Conservation (phyloP, 2,797 vertebrate genomes). For the Hypotaenidia philippensis region DNA sequence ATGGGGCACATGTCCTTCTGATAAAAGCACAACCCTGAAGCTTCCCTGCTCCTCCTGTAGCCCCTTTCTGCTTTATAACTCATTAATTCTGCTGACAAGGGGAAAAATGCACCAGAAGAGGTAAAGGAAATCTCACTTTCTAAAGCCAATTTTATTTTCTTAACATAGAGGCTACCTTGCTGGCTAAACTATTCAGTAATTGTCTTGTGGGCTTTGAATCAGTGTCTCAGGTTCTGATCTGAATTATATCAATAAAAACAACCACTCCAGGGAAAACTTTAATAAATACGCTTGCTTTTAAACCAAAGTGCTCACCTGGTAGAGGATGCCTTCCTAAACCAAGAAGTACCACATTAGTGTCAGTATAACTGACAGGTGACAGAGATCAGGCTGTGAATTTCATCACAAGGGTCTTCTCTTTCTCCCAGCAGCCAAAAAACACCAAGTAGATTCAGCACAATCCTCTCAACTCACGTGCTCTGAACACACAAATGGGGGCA, state of each 20-base stretch:
- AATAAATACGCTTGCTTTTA: conserved; percentile 7
- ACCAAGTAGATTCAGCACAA: not conserved
- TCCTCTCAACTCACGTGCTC: not conserved
- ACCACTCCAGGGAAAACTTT: not conserved
- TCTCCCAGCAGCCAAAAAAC: conserved; percentile 1
- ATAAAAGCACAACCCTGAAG: not conserved
- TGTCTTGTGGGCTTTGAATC: not conserved
- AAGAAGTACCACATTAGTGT: conserved; percentile 24
- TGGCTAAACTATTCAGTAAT: not conserved
- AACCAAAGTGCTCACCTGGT: not conserved
- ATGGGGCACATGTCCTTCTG: not conserved
- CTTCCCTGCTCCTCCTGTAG: not conserved
- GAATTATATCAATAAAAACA: conserved; percentile 11
- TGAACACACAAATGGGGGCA: not conserved
- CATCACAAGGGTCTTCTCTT: not conserved
- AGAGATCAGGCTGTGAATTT: not conserved
- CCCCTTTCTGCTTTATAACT: not conserved
- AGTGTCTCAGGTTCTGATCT: conserved; percentile 9
- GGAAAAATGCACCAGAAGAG: not conserved
- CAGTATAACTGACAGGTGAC: conserved; percentile 31
- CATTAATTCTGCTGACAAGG: not conserved
- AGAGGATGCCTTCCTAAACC: conserved; percentile 17
- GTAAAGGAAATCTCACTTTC: not conserved
- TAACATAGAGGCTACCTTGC: not conserved
- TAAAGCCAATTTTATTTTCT: not conserved